Evolutionary conservation across 2,797 vertebrate genomes (phyloP).

Genomic region (Morus bassanus): DNA sequence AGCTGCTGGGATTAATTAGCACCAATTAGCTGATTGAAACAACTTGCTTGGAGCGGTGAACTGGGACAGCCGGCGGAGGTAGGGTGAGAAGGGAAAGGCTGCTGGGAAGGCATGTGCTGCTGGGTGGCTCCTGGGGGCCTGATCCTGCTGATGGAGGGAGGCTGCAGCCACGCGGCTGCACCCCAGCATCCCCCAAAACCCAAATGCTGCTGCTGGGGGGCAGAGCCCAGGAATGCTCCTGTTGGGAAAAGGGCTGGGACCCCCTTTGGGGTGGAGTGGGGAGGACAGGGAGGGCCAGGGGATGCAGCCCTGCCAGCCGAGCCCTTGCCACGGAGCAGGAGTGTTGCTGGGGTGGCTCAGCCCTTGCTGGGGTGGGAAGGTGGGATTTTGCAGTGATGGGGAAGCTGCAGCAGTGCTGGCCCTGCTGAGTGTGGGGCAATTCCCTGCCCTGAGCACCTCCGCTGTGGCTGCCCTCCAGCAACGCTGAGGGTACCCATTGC

Average conservation of each 20-base stretch:
- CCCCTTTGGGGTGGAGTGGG: too few relatives aligned
- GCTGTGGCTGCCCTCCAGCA: too few relatives aligned
- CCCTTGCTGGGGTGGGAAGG: neutral
- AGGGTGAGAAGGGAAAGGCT: neutral
- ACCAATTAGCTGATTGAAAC: constrained; percentile 24
- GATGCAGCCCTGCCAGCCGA: fast-evolving
- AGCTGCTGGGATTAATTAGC: constrained; percentile 45
- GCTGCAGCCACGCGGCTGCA: neutral
- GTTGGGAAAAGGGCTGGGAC: neutral
- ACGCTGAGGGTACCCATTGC: fast-evolving
- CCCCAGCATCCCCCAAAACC: neutral
- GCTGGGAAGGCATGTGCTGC: fast-evolving
- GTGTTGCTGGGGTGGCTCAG: neutral
- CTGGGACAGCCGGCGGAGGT: neutral
- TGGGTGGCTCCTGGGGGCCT: neutral
- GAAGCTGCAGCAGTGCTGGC: neutral
- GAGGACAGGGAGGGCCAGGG: neutral
- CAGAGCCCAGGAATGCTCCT: neutral
- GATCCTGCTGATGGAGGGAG: neutral
- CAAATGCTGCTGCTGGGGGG: neutral
- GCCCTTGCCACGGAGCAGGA: neutral
- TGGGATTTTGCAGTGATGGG: neutral
- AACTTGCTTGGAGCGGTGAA: neutral
- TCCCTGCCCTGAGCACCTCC: fast-evolving
- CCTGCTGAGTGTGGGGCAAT: fast-evolving